Base-by-base conservation (phyloP, 2,888 invertebrate species). In the Cerceris ruficornis region DNA sequence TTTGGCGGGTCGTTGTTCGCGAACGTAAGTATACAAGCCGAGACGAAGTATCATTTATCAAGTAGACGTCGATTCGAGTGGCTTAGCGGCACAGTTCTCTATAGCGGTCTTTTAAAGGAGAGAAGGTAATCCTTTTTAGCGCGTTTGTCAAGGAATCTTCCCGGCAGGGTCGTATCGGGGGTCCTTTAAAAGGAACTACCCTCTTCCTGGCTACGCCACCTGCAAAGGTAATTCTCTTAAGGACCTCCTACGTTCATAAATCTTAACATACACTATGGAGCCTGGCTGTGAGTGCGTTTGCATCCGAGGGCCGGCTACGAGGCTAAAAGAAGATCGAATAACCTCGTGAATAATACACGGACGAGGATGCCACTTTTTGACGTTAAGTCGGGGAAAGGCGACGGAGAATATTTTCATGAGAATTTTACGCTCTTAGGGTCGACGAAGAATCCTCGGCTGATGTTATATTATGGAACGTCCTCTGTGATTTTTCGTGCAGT, bases 211-310 rank as follows among this genome's bases (percentile, higher is more conserved):
- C 62, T 54, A 65, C 66, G 68, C 72, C 75, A 86, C 84, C 78
- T 86, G 81, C 70, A 65, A 79, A 86, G 78, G 80, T 86, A 84
- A 86, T 87, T 86, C 85, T 82, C 73, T 84, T 82, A 81, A 81
- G 75, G 77, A 84, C 75, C 75, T 73, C 66, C 74, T 58, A 39
- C 69, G 69, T 60, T 70, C 79, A 82, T 87, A 87, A 87, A 87
- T 87, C 81, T 84, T 46, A 39, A 39, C 42, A 7, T 57, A 49
- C 49, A 66, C 52, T 17, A 11, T 28, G 66, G 49, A 59, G 61
- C 62, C 68, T 46, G 59, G 59, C 65, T 58, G 73, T 57, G 69
- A 66, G 72, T 76, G 70, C 67, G 69, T 75, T 86, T 74, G 78
- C 67, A 82, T 74, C 65, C 43, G 46, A 11, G 61, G 13, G 52